Evolutionary conservation across 2,797 vertebrate genomes (phyloP), one percentile per base, ranked within the genome.

Genomic region (Psittacula derbiana): DNA sequence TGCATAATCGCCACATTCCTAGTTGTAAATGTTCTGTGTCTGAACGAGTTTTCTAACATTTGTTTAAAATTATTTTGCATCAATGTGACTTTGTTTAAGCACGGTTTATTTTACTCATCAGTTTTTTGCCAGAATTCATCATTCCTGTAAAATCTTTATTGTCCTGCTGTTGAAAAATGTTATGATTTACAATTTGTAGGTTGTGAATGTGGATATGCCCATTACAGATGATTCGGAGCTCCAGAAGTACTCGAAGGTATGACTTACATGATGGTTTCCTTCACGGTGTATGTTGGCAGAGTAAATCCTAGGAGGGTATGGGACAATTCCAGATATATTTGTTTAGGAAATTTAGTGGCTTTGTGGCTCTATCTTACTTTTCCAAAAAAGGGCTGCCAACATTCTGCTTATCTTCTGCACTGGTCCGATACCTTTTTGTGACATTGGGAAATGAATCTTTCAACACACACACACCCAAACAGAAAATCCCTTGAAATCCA

Each of bases 221-320:
- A 99, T 99, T 70, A 98, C 98, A 70, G 98, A 99, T 19, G 99
- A 99, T 79, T 98, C 95, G 7, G 99, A 99, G 90, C 98, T 99
- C 80, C 99, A 99, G 97, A 99, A 98, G 65, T 99, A 98, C 92
- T 99, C 99, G 4, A 99, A 99, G 98, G 99, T 99, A 96, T 94
- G 90, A 36, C 19, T 82, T 72, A 3, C 4, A 12, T 8, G 33
- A 30, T 62, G 57, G 33, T 72, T 88, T 78, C 31, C 33, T 62
- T 80, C 33, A 3, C 27, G 50, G 20, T 46, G 3, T 41, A 15
- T 52, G 23, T 83, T 86, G 62, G 33, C n/a, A 78, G 36, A 72
- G 41, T 73, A 36, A 82, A 82, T 70, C 24, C 49, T 14, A 36
- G 38, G 43, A 92, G 43, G 31, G 10, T 23, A 11, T 43, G 60